These are phyloP conservation scores for Tribolium castaneum DNA, from an alignment of 1,140 invertebrate species.

Conservation along the genomic window DNA sequence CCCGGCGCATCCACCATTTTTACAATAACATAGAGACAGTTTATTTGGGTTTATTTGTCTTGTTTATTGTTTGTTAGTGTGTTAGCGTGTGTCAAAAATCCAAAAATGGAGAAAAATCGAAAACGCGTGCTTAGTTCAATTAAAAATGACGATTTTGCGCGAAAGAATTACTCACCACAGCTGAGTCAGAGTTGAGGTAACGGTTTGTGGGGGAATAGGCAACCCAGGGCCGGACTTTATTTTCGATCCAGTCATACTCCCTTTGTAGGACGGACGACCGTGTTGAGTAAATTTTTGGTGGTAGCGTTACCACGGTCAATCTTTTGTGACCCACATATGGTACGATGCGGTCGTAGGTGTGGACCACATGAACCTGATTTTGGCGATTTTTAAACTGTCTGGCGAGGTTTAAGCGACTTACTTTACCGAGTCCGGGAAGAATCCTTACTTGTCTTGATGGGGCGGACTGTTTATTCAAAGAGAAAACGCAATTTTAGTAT, in stretches of 20 bases:
- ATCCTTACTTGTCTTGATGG: slow-evolving; percentile 62
- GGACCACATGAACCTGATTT: slow-evolving; percentile 60
- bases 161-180: slow-evolving; percentile 70
- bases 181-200: slow-evolving; percentile 79
- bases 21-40: not conserved
- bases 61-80: not conserved
- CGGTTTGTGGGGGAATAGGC: slow-evolving; percentile 76
- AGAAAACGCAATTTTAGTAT: not conserved
- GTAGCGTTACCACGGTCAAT: slow-evolving; percentile 70
- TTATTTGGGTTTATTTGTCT: not conserved
- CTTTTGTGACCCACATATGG: slow-evolving; percentile 75
- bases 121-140: too few species aligned
- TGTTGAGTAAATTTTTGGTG: slow-evolving; percentile 71
- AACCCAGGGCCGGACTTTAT: slow-evolving; percentile 70
- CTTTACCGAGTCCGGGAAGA: slow-evolving; percentile 62
- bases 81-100: not conserved
- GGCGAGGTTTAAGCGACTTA: slow-evolving; percentile 50
- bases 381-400: not conserved
- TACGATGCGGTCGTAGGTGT: slow-evolving; percentile 64
- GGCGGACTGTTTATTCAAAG: slow-evolving; percentile 45
- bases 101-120: too few species aligned
- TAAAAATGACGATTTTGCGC: too few species aligned
- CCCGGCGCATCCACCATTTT: not conserved
- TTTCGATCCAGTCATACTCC: slow-evolving; percentile 78
- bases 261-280: slow-evolving; percentile 77